A percentile compares a stretch with the other conserved stretches of the same genome.
phyloP scores from a whole-genome alignment of 2,888 invertebrate genomes.

The Hypomecis atomaria region DNA sequence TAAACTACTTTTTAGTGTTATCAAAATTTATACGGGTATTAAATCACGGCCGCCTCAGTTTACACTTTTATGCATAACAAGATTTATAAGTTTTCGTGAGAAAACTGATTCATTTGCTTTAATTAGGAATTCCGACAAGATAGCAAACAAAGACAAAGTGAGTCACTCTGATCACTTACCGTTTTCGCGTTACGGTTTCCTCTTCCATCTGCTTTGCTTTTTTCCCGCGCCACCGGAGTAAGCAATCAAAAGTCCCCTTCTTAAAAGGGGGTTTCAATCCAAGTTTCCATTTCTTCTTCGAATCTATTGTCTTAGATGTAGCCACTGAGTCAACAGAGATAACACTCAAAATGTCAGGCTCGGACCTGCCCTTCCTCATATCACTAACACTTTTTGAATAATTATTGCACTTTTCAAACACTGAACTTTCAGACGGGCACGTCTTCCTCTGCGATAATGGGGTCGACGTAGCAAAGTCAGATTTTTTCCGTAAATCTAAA shows the following conservation, averaged over 20 bases:
- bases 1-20: too few species aligned
- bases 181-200: constrained; percentile 50
- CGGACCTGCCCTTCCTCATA: constrained; percentile 72
- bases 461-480: constrained; percentile 71
- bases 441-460: constrained; percentile 72
- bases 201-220: constrained; percentile 55
- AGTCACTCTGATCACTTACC: constrained; percentile 59
- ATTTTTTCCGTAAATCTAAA: constrained; percentile 60
- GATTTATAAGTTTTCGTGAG: constrained; percentile 1
- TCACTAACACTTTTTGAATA: constrained; percentile 62
- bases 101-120: constrained; percentile 10
- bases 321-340: constrained; percentile 57
- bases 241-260: constrained; percentile 75
- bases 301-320: constrained; percentile 63
- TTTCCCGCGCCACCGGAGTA: constrained; percentile 76
- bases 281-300: constrained; percentile 71
- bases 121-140: constrained; percentile 14
- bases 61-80: background rate
- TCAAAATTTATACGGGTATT: background rate
- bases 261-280: constrained; percentile 67
- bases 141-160: constrained; percentile 26
- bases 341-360: constrained; percentile 70
- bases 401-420: constrained; percentile 70
- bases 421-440: constrained; percentile 65
- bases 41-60: too few species aligned